Conservation (phyloP, 2,888 invertebrate genomes). For the Drosophila testacea region DNA sequence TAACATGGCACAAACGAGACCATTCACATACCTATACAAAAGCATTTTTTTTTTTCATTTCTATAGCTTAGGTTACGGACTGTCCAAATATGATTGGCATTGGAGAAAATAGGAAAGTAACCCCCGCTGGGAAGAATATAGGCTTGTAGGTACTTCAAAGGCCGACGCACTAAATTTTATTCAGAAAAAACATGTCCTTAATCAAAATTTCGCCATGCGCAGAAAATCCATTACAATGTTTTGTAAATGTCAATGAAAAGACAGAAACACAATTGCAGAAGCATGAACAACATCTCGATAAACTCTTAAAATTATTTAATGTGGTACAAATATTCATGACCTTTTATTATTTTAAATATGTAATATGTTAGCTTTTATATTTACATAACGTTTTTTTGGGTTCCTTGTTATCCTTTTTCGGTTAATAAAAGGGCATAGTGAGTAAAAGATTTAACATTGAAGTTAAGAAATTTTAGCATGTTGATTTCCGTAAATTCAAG, state of each 20-base stretch:
- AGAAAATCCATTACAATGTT: conserved; percentile 27
- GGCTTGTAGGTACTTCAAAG: conserved; percentile 60
- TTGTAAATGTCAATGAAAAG: neutral
- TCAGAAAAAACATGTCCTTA: conserved; percentile 44
- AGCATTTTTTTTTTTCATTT: conserved; percentile 7
- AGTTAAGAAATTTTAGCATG: neutral
- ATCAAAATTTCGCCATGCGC: conserved; percentile 49
- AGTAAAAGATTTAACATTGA: neutral
- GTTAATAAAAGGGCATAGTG: neutral
- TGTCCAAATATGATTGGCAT: conserved; percentile 11
- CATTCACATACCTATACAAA: conserved; percentile 26
- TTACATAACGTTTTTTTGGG: too few species aligned
- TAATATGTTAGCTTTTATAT: too few species aligned
- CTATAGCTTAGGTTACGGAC: conserved; percentile 4
- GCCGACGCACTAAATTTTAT: conserved; percentile 13
- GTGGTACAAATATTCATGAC: too few species aligned
- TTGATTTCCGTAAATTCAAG: conserved; percentile 1
- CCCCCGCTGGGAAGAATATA: neutral
- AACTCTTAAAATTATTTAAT: too few species aligned
- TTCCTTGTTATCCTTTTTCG: neutral
- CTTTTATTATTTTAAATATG: too few species aligned
- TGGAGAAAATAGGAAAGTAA: neutral
- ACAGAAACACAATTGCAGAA: too few species aligned
- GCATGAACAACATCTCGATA: too few species aligned
- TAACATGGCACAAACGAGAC: conserved; percentile 27